These are phyloP conservation scores for Mesocricetus auratus DNA, from an alignment of 2,113 vertebrate species.

Conservation along the genomic window DNA sequence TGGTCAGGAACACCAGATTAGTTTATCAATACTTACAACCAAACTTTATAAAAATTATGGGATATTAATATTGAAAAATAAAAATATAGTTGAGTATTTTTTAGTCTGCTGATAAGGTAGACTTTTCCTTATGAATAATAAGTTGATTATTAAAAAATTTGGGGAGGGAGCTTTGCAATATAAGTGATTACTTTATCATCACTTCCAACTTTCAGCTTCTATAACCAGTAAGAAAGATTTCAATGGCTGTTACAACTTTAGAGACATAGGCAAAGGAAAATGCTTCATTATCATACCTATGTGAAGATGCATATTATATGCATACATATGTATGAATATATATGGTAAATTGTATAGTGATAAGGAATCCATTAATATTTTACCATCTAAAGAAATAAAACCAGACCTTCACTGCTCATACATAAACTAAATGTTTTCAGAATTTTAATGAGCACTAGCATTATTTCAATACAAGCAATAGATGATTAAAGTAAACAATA, in stretches of 20 bases:
- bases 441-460: conserved; percentile 22
- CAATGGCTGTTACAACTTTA: not conserved
- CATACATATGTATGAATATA: not conserved
- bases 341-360: not conserved
- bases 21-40: not conserved
- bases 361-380: not conserved
- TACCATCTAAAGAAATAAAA: not conserved
- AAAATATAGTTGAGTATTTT: not conserved
- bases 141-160: not conserved
- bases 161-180: not conserved
- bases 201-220: not conserved
- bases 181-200: not conserved
- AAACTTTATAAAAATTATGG: not conserved
- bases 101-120: not conserved
- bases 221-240: not conserved
- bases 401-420: not conserved
- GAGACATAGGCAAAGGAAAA: not conserved
- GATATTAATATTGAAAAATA: not conserved
- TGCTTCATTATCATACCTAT: not conserved
- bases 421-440: not conserved
- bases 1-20: not conserved
- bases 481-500: conserved; percentile 31
- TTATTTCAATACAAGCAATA: conserved; percentile 42
- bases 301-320: not conserved
- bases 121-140: not conserved